Conservation (phyloP, 2,797 vertebrate species). For the Acrocephalus scirpaceus region DNA sequence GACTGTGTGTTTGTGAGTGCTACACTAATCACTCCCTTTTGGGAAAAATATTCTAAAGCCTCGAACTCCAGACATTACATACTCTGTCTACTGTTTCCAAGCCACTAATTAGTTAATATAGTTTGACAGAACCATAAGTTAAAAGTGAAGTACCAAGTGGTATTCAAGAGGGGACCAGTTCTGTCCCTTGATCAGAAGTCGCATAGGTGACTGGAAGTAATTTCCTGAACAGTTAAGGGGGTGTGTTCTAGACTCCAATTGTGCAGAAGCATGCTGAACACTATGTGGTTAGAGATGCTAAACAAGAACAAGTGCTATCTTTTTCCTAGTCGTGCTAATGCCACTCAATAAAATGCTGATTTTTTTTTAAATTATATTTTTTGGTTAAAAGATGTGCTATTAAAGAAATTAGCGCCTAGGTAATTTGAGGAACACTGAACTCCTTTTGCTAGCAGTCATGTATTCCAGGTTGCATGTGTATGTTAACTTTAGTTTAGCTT, state of each 20-base stretch:
- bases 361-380: too few species aligned
- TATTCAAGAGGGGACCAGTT: neutral
- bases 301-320: neutral
- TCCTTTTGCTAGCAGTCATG: neutral
- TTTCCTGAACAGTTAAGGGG: neutral
- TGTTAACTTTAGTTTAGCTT: neutral
- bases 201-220: neutral
- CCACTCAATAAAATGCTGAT: neutral
- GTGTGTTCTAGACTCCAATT: neutral
- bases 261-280: neutral
- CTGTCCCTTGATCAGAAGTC: neutral
- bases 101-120: neutral
- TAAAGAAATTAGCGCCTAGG: neutral
- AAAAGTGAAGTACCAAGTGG: neutral
- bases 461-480: neutral
- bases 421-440: neutral
- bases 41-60: neutral
- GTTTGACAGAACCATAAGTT: neutral
- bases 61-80: constrained; percentile 25
- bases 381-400: accelerated
- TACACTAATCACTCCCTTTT: neutral
- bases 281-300: neutral
- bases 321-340: neutral
- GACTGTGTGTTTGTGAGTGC: neutral
- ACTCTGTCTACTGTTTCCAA: constrained; percentile 27